These are phyloP conservation scores for Ceriagrion tenellum DNA, from an alignment of 2,888 invertebrate genomes.

Conservation along the genomic window DNA sequence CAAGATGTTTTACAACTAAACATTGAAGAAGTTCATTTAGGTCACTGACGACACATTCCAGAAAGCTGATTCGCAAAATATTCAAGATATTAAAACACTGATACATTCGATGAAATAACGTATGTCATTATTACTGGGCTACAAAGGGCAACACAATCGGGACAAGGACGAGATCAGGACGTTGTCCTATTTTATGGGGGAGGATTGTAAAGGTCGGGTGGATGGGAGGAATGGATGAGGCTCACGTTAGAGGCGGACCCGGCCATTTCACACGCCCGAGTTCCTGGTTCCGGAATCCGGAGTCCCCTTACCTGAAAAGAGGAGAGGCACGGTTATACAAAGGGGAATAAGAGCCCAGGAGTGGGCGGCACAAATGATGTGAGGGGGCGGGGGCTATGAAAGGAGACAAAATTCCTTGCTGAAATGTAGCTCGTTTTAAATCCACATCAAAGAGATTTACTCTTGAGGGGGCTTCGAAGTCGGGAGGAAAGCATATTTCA, in stretches of 20 bases:
- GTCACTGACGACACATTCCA: no score
- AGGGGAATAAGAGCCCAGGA: not conserved
- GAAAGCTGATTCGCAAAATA: no score
- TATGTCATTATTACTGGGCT: no score
- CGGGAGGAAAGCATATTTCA: constrained; percentile 29
- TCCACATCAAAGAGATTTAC: constrained; percentile 35
- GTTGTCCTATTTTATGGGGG: no score
- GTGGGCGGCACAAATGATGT: no score
- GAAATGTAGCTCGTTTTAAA: constrained; percentile 31
- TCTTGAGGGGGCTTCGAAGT: not conserved
- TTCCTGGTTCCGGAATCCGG: not conserved
- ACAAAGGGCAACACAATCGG: no score
- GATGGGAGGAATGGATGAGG: not conserved
- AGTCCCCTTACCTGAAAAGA: constrained; percentile 48
- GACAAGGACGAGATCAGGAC: not conserved
- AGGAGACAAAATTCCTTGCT: not conserved
- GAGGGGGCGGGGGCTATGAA: not conserved
- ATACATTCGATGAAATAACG: no score
- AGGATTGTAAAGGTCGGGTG: not conserved
- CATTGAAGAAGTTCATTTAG: no score
- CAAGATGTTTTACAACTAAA: no score
- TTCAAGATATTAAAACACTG: no score
- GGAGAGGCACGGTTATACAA: not conserved
- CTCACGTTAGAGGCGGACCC: not conserved
- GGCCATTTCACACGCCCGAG: not conserved